phyloP scores from a whole-genome alignment of 2,888 invertebrate genomes.

The Nycteola revayana region DNA sequence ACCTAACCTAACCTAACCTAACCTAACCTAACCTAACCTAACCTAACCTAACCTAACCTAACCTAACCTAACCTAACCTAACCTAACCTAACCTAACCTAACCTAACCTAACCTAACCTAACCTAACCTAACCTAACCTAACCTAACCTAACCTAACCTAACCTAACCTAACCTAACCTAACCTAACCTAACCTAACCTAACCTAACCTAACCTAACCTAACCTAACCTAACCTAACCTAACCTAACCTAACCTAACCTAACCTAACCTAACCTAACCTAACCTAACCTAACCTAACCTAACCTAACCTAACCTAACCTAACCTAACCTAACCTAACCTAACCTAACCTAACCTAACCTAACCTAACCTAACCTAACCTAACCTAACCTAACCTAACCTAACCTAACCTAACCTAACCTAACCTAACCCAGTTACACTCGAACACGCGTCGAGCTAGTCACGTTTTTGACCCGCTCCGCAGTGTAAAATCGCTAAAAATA shows the following conservation, averaged over 20 bases:
- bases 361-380: constrained; percentile 34
- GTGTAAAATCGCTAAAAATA: no score
- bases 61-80: constrained; percentile 16
- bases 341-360: constrained; percentile 34
- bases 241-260: constrained; percentile 31
- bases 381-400: constrained; percentile 32
- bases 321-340: constrained; percentile 35
- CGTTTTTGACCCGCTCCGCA: no score
- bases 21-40: constrained; percentile 25
- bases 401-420: constrained; percentile 33
- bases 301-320: constrained; percentile 38
- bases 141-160: constrained; percentile 18
- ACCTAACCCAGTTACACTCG: no score
- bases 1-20: constrained; percentile 22
- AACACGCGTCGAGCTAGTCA: no score
- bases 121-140: constrained; percentile 21
- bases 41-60: constrained; percentile 22
- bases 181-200: constrained; percentile 19
- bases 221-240: constrained; percentile 28
- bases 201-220: constrained; percentile 25
- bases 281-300: constrained; percentile 37
- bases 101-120: constrained; percentile 24
- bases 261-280: constrained; percentile 33
- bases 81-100: constrained; percentile 23
- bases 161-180: constrained; percentile 16